Percentiles rank a stretch among this genome's conserved stretches.
These are phyloP conservation scores for Octodon degus DNA, from an alignment of 2,113 vertebrate species.

Conservation along the genomic window DNA sequence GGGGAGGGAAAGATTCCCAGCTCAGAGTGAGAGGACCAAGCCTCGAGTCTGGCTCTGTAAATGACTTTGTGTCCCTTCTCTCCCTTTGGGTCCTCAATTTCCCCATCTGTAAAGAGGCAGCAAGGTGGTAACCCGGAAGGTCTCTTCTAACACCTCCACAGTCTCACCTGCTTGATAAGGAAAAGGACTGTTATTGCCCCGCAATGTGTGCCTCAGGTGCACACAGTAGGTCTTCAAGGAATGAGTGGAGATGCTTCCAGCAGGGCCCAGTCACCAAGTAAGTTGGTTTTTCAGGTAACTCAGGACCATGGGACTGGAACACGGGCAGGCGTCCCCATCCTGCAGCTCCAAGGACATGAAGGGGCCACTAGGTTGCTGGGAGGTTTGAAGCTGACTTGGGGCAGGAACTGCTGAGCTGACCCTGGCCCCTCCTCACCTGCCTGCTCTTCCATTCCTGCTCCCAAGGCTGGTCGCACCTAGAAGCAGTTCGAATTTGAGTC, in stretches of 20 bases:
- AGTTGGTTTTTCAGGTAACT: not conserved
- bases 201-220: rapidly evolving
- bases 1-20: not conserved
- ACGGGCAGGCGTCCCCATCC: not conserved
- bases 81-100: not conserved
- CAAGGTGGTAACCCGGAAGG: too few relatives aligned
- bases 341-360: not conserved
- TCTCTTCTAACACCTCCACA: not conserved
- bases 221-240: not conserved
- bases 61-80: not conserved
- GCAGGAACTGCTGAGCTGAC: not conserved
- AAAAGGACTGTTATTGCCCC: not conserved
- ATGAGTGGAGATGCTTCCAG: not conserved
- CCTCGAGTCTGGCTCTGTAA: not conserved
- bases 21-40: not conserved
- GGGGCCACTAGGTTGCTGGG: not conserved
- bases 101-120: not conserved
- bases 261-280: not conserved
- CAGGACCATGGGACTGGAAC: not conserved
- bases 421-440: not conserved
- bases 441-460: not conserved
- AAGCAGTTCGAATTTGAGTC: not conserved
- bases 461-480: not conserved
- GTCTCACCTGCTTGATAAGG: not conserved
- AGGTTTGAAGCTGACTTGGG: not conserved